Evolutionary conservation across 2,888 invertebrate species (phyloP).

Genomic region (Onchidella celtica): DNA sequence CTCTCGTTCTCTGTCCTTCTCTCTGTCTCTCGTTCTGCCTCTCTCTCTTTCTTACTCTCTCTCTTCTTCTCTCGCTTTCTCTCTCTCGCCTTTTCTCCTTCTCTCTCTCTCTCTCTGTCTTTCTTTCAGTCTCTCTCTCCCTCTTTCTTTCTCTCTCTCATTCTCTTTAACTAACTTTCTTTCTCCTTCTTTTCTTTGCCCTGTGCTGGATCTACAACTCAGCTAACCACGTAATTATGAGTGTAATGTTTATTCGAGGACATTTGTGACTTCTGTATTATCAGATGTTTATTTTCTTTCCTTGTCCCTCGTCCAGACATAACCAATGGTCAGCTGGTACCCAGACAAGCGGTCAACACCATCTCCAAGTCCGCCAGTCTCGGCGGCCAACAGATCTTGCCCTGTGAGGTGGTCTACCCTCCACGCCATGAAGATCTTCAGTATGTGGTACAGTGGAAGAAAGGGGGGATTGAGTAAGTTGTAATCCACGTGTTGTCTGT

Average conservation of each 20-base stretch:
- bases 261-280: not conserved
- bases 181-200: not conserved
- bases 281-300: not conserved
- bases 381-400: conserved; percentile 98
- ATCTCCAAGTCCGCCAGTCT: conserved; percentile 93
- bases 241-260: no score
- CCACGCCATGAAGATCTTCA: conserved; percentile 94
- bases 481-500: no score
- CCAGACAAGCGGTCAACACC: conserved; percentile 20
- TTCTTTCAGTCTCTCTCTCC: no score
- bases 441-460: conserved; percentile 99
- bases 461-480: conserved; percentile 88
- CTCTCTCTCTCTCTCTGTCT: not conserved
- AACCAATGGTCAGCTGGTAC: conserved; percentile 87
- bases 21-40: no score
- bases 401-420: conserved; percentile 96
- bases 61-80: no score
- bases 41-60: no score
- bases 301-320: not conserved
- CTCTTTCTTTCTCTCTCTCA: conserved; percentile 2
- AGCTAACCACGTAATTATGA: no score
- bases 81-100: not conserved
- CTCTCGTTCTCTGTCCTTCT: no score
- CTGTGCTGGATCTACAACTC: conserved; percentile 3
- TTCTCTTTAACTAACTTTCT: not conserved